Percentiles rank a stretch among this genome's conserved stretches.
Conservation (phyloP, 2,888 invertebrate species). For the Actias luna region DNA sequence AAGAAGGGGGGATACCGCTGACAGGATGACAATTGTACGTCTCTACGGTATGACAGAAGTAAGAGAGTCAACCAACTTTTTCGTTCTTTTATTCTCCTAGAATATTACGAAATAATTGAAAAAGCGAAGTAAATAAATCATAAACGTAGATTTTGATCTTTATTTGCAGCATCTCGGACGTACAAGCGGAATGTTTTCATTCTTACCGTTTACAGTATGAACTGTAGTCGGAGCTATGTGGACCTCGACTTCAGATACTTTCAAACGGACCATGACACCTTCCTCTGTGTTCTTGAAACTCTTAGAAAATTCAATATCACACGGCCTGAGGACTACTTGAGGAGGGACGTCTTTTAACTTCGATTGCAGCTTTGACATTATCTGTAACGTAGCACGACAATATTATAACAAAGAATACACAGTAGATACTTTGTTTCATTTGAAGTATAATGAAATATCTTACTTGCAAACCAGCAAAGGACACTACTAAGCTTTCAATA, state of each 20-base stretch:
- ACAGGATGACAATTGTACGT: too few relatives aligned
- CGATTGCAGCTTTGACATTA: slow-evolving; percentile 83
- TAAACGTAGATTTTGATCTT: neutral
- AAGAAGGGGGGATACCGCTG: too few relatives aligned
- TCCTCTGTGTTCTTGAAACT: slow-evolving; percentile 84
- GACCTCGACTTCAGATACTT: slow-evolving; percentile 85
- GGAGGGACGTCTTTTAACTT: slow-evolving; percentile 78
- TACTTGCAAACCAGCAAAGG: slow-evolving; percentile 61
- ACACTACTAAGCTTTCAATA: slow-evolving; percentile 82
- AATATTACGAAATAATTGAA: too few relatives aligned
- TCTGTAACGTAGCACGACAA: slow-evolving; percentile 23
- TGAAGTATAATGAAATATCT: neutral
- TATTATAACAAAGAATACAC: neutral
- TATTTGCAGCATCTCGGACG: neutral
- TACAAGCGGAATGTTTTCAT: neutral
- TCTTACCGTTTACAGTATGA: slow-evolving; percentile 84
- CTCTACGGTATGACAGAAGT: too few relatives aligned
- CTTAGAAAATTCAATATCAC: slow-evolving; percentile 86
- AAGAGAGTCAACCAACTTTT: too few relatives aligned
- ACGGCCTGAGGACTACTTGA: slow-evolving; percentile 84
- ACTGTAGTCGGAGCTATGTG: slow-evolving; percentile 88
- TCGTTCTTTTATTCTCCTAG: too few relatives aligned
- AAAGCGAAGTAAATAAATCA: neutral
- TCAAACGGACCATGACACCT: slow-evolving; percentile 84
- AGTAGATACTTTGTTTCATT: neutral